A percentile compares a stretch with the other conserved stretches of the same genome.
Conservation (phyloP, 2,888 invertebrate species). For the Eurytoma adleriae region DNA sequence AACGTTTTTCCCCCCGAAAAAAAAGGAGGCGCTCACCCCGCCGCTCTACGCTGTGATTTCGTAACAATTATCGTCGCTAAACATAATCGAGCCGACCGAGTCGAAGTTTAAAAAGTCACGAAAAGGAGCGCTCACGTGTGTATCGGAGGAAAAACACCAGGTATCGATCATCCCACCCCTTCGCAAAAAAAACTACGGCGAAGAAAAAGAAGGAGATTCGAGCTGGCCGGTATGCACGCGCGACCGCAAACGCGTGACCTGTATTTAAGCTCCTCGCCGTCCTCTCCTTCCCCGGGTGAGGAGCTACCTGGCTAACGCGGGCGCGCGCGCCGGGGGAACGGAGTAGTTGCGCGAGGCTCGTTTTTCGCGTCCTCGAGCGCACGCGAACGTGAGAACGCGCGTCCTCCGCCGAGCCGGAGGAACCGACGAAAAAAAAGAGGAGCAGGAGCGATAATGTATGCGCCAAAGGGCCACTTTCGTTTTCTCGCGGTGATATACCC, state of each 20-base stretch:
- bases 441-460: not conserved
- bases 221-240: constrained; percentile 59
- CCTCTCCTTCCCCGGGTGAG: constrained; percentile 44
- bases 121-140: constrained; percentile 37
- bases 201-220: not conserved
- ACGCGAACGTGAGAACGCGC: constrained; percentile 71
- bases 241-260: constrained; percentile 69
- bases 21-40: not conserved
- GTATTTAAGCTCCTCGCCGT: constrained; percentile 71
- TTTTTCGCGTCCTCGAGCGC: constrained; percentile 57
- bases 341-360: constrained; percentile 39
- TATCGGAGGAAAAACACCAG: constrained; percentile 54
- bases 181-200: not conserved
- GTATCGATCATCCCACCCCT: constrained; percentile 18
- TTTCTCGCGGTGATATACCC: not conserved
- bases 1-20: constrained; percentile 21
- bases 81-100: constrained; percentile 44
- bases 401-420: constrained; percentile 19
- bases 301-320: not conserved
- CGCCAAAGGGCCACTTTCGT: not conserved
- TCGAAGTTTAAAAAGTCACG: constrained; percentile 54
- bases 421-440: no score
- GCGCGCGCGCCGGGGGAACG: constrained; percentile 46
- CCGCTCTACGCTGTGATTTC: constrained; percentile 33
- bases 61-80: constrained; percentile 54